A percentile compares a stretch with the other conserved stretches of the same genome.
Conservation (phyloP, 2,888 invertebrate genomes). For the Diaprepes abbreviatus region DNA sequence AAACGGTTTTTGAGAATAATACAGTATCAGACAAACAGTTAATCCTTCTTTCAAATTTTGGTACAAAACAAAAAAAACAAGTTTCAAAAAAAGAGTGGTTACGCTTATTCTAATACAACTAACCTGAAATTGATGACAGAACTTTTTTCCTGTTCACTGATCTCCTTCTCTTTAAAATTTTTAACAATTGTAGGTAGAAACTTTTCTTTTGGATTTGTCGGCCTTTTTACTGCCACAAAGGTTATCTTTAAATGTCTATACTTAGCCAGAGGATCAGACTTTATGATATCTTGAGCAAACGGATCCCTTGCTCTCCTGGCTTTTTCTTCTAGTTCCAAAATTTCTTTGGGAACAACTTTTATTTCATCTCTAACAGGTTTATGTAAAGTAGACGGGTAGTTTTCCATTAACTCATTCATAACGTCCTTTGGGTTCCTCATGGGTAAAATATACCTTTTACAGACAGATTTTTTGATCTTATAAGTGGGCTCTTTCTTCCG, state of each 20-base stretch:
- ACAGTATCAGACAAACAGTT: too few relatives aligned
- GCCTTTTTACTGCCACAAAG: constrained; percentile 29
- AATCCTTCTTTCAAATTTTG: too few relatives aligned
- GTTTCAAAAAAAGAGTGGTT: too few relatives aligned
- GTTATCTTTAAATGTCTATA: constrained; percentile 35
- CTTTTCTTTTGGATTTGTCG: constrained; percentile 11
- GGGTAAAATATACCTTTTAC: constrained; percentile 32
- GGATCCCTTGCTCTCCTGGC: neutral
- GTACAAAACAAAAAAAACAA: too few relatives aligned
- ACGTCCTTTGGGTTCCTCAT: constrained; percentile 17
- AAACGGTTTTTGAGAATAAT: too few relatives aligned
- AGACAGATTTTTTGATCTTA: constrained; percentile 1
- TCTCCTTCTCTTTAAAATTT: neutral
- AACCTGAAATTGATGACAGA: constrained; percentile 34
- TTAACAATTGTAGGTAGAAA: constrained; percentile 18
- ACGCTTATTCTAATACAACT: too few relatives aligned
- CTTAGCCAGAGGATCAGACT: constrained; percentile 25
- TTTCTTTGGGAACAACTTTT: constrained; percentile 9
- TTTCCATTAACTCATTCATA: constrained; percentile 6
- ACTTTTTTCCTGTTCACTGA: constrained; percentile 14
- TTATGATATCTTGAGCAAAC: neutral
- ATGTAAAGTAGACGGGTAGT: constrained; percentile 15
- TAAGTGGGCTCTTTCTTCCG: neutral
- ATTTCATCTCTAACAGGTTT: constrained; percentile 18
- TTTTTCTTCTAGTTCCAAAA: neutral